Conservation (phyloP, 2,888 invertebrate genomes). For the Archaeoteleia sp. region DNA sequence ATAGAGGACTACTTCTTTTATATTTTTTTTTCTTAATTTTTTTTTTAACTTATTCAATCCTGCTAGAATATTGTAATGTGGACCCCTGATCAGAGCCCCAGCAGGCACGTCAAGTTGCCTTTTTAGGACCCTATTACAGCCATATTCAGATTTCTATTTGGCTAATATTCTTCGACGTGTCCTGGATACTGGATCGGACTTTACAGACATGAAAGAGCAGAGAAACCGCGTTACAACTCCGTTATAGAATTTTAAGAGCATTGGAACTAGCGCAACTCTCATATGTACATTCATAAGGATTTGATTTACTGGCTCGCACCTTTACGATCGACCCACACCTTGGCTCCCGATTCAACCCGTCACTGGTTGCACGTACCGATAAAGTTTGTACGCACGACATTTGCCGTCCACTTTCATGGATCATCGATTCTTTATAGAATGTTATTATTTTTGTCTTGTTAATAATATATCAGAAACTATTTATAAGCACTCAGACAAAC, state of each 20-base stretch:
- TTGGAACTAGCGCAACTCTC: constrained; percentile 41
- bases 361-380: constrained; percentile 42
- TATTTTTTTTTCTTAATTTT: too few species aligned
- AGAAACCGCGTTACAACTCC: constrained; percentile 56
- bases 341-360: constrained; percentile 43
- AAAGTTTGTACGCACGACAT: constrained; percentile 47
- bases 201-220: constrained; percentile 37
- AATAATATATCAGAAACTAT: too few species aligned
- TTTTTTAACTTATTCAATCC: too few species aligned
- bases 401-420: constrained; percentile 50
- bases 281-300: constrained; percentile 56
- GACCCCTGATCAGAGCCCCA: too few species aligned
- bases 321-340: constrained; percentile 61
- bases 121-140: too few species aligned
- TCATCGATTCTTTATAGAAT: constrained; percentile 49
- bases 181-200: constrained; percentile 12
- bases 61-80: too few species aligned
- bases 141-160: too few species aligned
- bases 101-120: too few species aligned
- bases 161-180: too few species aligned
- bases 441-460: constrained; percentile 45
- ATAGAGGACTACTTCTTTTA: too few species aligned
- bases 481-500: too few species aligned
- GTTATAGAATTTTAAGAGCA: constrained; percentile 61
- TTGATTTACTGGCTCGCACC: constrained; percentile 63